Percentiles rank a stretch among this genome's conserved stretches.
Evolutionary conservation across 2,113 vertebrate genomes (phyloP).

Genomic region (Ranitomeya variabilis): DNA sequence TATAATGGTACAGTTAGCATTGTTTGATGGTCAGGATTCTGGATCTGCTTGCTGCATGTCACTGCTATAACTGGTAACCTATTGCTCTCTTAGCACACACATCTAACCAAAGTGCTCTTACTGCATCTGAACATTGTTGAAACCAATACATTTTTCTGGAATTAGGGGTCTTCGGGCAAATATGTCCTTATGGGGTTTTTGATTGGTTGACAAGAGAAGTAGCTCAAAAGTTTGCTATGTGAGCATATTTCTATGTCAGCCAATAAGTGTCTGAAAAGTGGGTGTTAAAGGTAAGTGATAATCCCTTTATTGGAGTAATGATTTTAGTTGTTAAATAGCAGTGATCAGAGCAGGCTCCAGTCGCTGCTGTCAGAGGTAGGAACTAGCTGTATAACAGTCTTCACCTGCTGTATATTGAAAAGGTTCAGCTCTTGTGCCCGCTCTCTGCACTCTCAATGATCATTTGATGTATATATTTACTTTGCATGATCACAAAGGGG

Average conservation of each 20-base stretch:
- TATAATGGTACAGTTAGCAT: neutral
- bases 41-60: conserved; percentile 5
- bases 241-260: conserved; percentile 75
- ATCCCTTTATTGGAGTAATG: too few species aligned
- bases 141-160: conserved; percentile 73
- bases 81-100: neutral
- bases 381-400: too few species aligned
- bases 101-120: conserved; percentile 62
- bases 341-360: too few species aligned
- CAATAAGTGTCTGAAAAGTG: conserved; percentile 61
- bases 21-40: neutral
- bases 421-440: too few species aligned
- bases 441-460: too few species aligned
- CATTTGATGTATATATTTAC: too few species aligned
- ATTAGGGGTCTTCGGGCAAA: conserved; percentile 75
- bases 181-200: conserved; percentile 79
- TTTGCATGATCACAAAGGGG: too few species aligned
- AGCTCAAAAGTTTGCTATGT: conserved; percentile 63
- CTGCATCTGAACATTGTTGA: conserved; percentile 83
- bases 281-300: conserved; percentile 67
- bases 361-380: too few species aligned
- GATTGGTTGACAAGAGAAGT: conserved; percentile 73
- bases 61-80: neutral
- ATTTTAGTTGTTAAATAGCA: too few species aligned
- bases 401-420: too few species aligned